Percentiles rank a stretch among this genome's conserved stretches.
phyloP scores from a whole-genome alignment of 2,113 vertebrate species.

The Muntiacus reevesi region DNA sequence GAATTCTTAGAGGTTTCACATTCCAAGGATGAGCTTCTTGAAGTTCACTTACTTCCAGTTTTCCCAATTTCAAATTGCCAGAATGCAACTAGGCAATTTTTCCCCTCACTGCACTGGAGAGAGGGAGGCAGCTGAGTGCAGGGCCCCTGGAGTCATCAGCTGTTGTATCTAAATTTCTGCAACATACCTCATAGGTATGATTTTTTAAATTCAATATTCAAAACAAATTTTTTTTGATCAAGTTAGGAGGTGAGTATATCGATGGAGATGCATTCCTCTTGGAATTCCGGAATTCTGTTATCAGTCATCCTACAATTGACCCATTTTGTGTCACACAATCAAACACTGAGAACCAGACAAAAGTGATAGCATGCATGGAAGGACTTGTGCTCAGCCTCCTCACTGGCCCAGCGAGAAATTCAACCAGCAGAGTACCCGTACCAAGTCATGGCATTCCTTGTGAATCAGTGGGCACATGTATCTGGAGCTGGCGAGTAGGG shows the following conservation, averaged over 20 bases:
- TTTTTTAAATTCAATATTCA: not conserved
- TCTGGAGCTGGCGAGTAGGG: not conserved
- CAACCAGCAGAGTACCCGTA: not conserved
- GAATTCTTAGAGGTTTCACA: not conserved
- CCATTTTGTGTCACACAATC: not conserved
- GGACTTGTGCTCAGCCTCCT: not conserved
- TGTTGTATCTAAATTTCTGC: not conserved
- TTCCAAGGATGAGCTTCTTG: not conserved
- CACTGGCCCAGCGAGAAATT: not conserved
- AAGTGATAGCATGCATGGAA: not conserved
- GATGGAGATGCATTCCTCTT: not conserved
- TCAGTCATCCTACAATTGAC: not conserved
- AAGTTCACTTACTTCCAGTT: not conserved
- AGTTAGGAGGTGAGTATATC: not conserved
- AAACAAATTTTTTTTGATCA: not conserved
- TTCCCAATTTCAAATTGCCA: not conserved
- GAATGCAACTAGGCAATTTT: not conserved
- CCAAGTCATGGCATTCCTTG: fast-evolving
- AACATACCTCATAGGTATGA: not conserved
- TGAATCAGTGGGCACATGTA: not conserved
- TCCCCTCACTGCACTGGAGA: not conserved
- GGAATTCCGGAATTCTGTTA: not conserved
- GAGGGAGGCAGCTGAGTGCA: not conserved
- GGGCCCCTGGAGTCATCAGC: not conserved
- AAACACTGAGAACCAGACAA: not conserved